Evolutionary conservation across 2,888 invertebrate species (phyloP), one percentile per base, ranked within the genome.

Genomic region (Drosophila borealis): DNA sequence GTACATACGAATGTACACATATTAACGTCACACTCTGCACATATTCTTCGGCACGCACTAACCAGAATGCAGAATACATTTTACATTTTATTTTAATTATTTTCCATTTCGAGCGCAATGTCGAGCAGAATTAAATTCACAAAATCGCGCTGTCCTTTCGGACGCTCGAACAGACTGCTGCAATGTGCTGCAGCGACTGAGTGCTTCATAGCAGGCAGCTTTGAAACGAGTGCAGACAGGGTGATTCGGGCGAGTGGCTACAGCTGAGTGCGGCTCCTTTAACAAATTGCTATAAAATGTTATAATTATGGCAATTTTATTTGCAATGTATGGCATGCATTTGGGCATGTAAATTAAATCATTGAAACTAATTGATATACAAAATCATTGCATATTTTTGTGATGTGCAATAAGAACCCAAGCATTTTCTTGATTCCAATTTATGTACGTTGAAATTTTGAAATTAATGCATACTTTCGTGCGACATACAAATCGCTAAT

Each of bases 11-110:
- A 17, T 29, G 56, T 46, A 13, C 17, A 56, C 67, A 41, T 53
- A 70, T 73, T 48, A 60, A 53, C 42, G 54, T 62, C 70, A 73
- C 41, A n/a, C 53, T 60, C 51, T 48, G 9, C 46, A 50, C 53
- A 60, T 70, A 63, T 55, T 54, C 17, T 61, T 60, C 11, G 37
- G 44, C 25, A 87, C 87, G 74, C 81, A 77, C 74, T 80, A 68
- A 67, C 62, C 83, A 77, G 39, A 55, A 37, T 33, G 34, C 8
- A 33, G 44, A n/a, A 42, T 13, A n/a, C 25, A 34, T 36, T 46
- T 46, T 50, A 54, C 61, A 75, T 60, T 64, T 68, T n/a, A 41
- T 57, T 51, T 14, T 49, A 68, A 48, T 48, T 67, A 59, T 78
- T 61, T 48, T 25, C 54, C 36, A 60, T 44, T 39, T 69, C 6